Base-by-base conservation (phyloP, 2,888 invertebrate species). In the Hermaeophaga mercurialis region DNA sequence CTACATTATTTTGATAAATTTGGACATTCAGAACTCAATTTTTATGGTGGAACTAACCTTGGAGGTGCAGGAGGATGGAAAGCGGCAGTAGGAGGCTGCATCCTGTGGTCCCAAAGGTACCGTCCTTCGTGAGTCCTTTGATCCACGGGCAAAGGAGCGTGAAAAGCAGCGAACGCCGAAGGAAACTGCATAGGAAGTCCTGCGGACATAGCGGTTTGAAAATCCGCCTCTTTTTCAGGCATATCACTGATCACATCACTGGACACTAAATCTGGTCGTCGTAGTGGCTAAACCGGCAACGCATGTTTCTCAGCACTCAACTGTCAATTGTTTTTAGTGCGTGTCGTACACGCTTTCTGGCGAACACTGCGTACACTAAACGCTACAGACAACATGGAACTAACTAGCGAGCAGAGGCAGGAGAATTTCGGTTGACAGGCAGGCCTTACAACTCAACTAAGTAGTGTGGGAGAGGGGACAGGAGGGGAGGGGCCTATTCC, bases 101-200 rank as follows among this genome's bases (percentile, higher is more conserved):
- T 74, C 66, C 77, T 72, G 17, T 75, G 77, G 58, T 77, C 78
- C 78, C 78, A 78, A 12, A 78, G 74, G 61, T 78, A 78, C 28
- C 78, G 67, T 46, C 77, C 78, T 53, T 77, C 77, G 68, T 78
- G 78, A 24, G 77, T 76, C 44, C 84, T 80, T 69, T 84, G 84
- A 72, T 84, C 85, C 66, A 84, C 83, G 7, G 84, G 82, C 39
- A 78, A 66, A 34, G 84, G 84, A 2, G 84, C 83, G 49, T 84
- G 81, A 74, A 84, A 84, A 15, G 84, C 83, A 79, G 81, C 78
- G 63, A 76, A 77, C 47, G 76, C 78, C 71, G 78, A 76, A 67
- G 78, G 76, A 68, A 78, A 77, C 66, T 76, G 77, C 65, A 78
- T 70, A 43, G 78, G 77, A 52, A 77, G 70, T 65, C 76, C 77